Percentiles rank a stretch among this genome's conserved stretches.
Evolutionary conservation across 2,113 vertebrate genomes (phyloP).

Genomic region (Oryzias celebensis): DNA sequence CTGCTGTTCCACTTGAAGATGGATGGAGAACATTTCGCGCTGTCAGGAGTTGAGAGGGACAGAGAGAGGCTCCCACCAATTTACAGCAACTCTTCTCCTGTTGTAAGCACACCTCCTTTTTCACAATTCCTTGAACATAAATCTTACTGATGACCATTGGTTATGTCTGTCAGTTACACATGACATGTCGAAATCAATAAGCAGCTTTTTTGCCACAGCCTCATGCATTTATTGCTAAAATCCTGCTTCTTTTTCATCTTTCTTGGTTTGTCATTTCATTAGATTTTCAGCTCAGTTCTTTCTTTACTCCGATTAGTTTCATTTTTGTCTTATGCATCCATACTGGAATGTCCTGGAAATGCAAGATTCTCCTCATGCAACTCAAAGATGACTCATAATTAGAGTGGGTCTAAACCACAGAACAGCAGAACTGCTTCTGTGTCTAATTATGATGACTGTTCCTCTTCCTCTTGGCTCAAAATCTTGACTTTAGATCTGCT

Average conservation of each 20-base stretch:
- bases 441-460: background rate
- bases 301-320: no score
- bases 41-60: constrained; percentile 54
- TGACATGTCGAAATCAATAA: no score
- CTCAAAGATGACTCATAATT: background rate
- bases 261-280: no score
- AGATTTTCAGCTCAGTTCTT: background rate
- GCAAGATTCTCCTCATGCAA: background rate
- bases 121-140: background rate
- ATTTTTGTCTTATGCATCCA: background rate
- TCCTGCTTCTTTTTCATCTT: no score
- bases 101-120: constrained; percentile 46
- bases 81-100: constrained; percentile 37
- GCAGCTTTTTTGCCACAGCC: no score
- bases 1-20: constrained; percentile 31
- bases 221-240: no score
- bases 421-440: background rate
- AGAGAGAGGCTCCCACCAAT: constrained; percentile 65
- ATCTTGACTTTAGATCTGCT: background rate
- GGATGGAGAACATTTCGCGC: constrained; percentile 57
- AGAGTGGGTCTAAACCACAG: background rate
- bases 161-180: background rate
- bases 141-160: background rate
- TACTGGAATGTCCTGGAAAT: background rate
- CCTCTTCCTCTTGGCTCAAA: background rate